These are phyloP conservation scores for Homarus gammarus DNA, from an alignment of 2,888 invertebrate species.

Conservation along the genomic window DNA sequence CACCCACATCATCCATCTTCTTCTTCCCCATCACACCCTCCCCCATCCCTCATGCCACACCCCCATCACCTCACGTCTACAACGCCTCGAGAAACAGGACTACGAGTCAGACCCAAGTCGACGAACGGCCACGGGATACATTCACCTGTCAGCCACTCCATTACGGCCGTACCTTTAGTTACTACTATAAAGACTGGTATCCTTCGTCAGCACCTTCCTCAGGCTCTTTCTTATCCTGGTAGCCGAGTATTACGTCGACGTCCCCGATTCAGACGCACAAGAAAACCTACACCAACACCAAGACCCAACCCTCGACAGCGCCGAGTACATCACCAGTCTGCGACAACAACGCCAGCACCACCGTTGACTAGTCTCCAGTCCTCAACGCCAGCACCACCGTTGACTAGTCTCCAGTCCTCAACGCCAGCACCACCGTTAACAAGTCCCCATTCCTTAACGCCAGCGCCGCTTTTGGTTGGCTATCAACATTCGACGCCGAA, in stretches of 20 bases:
- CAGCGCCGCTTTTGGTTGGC: too few relatives aligned
- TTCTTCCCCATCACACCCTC: neutral
- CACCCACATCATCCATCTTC: too few relatives aligned
- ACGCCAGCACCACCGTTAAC: neutral
- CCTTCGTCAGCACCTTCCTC: slow-evolving; percentile 32
- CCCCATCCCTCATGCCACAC: neutral
- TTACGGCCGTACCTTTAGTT: neutral
- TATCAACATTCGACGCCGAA: neutral
- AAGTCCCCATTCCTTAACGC: too few relatives aligned
- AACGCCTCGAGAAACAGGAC: neutral
- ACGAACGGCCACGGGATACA: neutral
- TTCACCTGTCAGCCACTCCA: neutral
- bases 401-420: too few relatives aligned
- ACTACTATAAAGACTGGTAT: neutral
- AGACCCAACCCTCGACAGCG: neutral
- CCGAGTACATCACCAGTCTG: neutral
- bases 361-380: too few relatives aligned
- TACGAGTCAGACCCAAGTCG: slow-evolving; percentile 23
- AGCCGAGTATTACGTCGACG: neutral
- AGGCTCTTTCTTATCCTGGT: slow-evolving; percentile 6
- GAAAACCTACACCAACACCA: neutral
- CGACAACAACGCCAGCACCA: neutral
- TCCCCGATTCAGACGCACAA: neutral
- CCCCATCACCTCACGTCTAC: neutral
- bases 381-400: too few relatives aligned